A percentile compares a stretch with the other conserved stretches of the same genome.
phyloP scores from a whole-genome alignment of 2,888 invertebrate species.

The Calliopum simillimum region DNA sequence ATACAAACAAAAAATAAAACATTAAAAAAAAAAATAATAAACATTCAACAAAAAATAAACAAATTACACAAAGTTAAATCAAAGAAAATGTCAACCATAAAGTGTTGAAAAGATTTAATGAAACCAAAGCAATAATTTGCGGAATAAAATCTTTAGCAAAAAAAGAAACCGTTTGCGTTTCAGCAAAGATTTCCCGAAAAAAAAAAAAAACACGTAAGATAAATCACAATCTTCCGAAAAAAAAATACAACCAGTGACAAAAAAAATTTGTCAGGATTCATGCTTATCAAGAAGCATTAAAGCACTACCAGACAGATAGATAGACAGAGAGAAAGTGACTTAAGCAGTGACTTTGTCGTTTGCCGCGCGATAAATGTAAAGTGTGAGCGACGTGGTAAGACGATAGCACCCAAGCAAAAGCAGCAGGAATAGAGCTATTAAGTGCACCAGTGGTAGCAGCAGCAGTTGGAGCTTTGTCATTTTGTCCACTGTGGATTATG shows the following conservation, averaged over 20 bases:
- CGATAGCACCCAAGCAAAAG: background rate
- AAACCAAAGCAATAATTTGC: background rate
- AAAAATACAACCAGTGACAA: background rate
- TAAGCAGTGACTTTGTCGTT: background rate
- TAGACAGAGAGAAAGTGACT: slow-evolving; percentile 16
- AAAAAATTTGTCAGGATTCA: slow-evolving; percentile 7
- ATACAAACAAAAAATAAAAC: background rate
- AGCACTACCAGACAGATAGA: slow-evolving; percentile 38
- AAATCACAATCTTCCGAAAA: background rate
- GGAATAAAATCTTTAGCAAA: background rate
- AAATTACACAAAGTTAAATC: background rate
- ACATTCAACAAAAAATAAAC: background rate
- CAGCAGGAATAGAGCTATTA: background rate
- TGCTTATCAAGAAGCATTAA: slow-evolving; percentile 15
- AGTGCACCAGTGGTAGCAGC: background rate
- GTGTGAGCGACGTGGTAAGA: too few relatives aligned
- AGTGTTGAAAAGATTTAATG: too few relatives aligned
- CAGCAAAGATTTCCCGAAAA: background rate
- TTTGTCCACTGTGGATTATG: slow-evolving; percentile 60
- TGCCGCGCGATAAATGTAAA: too few relatives aligned
- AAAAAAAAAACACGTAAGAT: slow-evolving; percentile 1
- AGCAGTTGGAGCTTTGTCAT: slow-evolving; percentile 20
- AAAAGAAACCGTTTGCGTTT: background rate
- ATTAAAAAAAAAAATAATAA: background rate
- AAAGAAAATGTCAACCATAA: background rate